Conservation (phyloP, 2,888 invertebrate genomes). For the Myopa testacea region DNA sequence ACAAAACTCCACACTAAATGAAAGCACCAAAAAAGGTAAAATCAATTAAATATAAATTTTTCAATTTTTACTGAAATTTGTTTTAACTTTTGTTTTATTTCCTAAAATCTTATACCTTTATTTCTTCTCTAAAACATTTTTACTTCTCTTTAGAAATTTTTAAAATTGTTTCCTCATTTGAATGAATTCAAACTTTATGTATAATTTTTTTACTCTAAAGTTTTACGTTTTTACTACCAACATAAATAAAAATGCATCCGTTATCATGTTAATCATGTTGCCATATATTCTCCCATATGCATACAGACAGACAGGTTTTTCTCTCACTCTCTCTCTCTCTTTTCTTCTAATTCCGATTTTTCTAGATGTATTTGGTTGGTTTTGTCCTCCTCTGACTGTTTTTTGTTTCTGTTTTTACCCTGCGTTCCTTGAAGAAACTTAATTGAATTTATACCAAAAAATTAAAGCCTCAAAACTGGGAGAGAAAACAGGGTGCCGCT, state of each 20-base stretch:
- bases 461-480: too few species aligned
- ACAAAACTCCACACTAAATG: conserved; percentile 62
- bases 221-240: neutral
- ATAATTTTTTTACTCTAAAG: neutral
- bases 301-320: conserved; percentile 19
- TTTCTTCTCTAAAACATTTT: conserved; percentile 27
- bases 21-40: conserved; percentile 66
- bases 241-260: too few species aligned
- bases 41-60: conserved; percentile 43
- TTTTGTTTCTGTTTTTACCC: neutral
- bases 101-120: neutral
- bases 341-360: conserved; percentile 18
- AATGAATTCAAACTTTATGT: neutral
- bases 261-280: too few species aligned
- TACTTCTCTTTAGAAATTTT: conserved; percentile 20
- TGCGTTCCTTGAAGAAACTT: neutral
- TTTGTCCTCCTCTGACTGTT: conserved; percentile 24
- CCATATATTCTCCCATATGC: conserved; percentile 7
- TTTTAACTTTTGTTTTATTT: conserved; percentile 4
- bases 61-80: conserved; percentile 9
- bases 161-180: neutral
- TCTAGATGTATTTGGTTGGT: conserved; percentile 19
- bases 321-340: neutral
- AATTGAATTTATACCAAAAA: too few species aligned
- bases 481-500: too few species aligned